Evolutionary conservation across 2,797 vertebrate genomes (phyloP).

Genomic region (Morelia viridis): DNA sequence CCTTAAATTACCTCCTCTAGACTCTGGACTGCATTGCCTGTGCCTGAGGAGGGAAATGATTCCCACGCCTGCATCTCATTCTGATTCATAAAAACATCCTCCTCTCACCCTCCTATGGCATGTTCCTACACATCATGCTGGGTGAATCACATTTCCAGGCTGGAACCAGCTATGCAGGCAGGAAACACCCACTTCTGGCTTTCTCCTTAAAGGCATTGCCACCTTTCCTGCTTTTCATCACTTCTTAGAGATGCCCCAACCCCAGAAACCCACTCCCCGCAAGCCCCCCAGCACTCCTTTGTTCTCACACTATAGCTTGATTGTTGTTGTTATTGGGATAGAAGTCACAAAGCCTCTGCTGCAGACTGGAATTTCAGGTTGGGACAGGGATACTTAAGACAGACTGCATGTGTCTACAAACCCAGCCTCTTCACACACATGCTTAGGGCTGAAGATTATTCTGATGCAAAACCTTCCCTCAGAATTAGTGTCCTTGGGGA

Average conservation of each 20-base stretch:
- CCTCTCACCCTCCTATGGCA: neutral
- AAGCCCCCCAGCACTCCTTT: neutral
- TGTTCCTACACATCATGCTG: slow-evolving; percentile 3
- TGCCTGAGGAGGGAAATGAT: neutral
- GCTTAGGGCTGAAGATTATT: neutral
- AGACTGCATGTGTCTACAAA: neutral
- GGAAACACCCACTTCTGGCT: neutral
- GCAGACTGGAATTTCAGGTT: slow-evolving; percentile 22
- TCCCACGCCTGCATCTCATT: slow-evolving; percentile 13
- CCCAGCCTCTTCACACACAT: neutral
- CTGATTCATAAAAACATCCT: slow-evolving; percentile 9
- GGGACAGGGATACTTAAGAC: neutral
- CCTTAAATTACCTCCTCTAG: neutral
- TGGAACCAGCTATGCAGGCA: neutral
- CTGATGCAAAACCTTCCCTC: neutral
- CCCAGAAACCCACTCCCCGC: neutral
- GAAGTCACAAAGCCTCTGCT: neutral
- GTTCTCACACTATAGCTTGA: neutral
- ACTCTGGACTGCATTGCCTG: neutral
- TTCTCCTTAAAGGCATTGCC: neutral
- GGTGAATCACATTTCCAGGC: slow-evolving; percentile 20
- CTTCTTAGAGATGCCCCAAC: slow-evolving; percentile 9
- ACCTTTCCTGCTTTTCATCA: neutral
- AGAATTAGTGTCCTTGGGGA: neutral
- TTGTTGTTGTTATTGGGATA: neutral